These are phyloP conservation scores for Poeciliopsis turrubarensis DNA, from an alignment of 2,113 vertebrate genomes.

Conservation along the genomic window DNA sequence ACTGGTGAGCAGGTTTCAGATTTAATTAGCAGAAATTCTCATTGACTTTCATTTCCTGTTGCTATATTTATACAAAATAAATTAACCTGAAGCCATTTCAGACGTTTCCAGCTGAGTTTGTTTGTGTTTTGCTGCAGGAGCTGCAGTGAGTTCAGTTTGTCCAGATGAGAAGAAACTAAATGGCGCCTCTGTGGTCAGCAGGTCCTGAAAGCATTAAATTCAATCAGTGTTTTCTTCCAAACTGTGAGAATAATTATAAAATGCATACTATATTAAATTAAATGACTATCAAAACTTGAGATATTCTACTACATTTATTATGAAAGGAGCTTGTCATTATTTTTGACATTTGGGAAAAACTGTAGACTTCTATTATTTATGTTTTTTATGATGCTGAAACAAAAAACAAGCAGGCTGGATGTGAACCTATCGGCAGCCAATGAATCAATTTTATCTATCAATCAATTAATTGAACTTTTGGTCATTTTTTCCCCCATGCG, in stretches of 20 bases:
- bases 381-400: background rate
- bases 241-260: too few species aligned
- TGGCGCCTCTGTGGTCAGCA: conserved; percentile 65
- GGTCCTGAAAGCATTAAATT: conserved; percentile 55
- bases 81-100: background rate
- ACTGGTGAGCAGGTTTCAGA: conserved; percentile 76
- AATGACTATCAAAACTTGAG: background rate
- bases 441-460: too few species aligned
- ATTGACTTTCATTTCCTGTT: background rate
- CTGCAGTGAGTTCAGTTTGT: conserved; percentile 46
- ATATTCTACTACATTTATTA: background rate
- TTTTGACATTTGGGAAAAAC: background rate
- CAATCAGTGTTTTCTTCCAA: background rate
- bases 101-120: background rate
- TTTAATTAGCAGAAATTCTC: background rate
- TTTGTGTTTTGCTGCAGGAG: conserved; percentile 42
- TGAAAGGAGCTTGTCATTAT: too few species aligned
- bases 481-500: too few species aligned
- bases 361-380: background rate
- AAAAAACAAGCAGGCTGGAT: background rate
- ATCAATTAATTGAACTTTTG: too few species aligned
- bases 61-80: background rate
- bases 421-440: too few species aligned
- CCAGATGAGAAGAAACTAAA: conserved; percentile 64
- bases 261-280: too few species aligned